A percentile compares a stretch with the other conserved stretches of the same genome.
Conservation (phyloP, 2,797 vertebrate species). For the Crypturellus tataupa region DNA sequence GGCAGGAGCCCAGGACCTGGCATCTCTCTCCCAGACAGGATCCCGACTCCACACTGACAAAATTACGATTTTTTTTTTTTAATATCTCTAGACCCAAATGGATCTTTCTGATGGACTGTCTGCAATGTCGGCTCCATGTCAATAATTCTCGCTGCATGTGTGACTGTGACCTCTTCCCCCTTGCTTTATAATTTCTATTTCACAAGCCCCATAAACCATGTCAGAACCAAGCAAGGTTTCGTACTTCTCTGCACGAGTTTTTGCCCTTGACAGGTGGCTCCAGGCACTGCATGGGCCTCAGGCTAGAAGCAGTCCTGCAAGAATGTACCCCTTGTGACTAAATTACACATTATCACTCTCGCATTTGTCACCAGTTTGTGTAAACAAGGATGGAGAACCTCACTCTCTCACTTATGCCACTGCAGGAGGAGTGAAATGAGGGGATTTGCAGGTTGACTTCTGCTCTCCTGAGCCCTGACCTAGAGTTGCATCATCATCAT, state of each 20-base stretch:
- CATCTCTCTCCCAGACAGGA: neutral
- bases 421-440: neutral
- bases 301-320: conserved; percentile 43
- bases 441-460: neutral
- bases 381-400: neutral
- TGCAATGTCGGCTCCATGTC: neutral
- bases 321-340: neutral
- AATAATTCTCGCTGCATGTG: conserved; percentile 53
- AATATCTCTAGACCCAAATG: conserved; percentile 37
- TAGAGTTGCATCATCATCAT: neutral
- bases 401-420: neutral
- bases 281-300: conserved; percentile 11
- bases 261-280: neutral
- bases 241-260: neutral
- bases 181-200: conserved; percentile 63
- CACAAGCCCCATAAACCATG: conserved; percentile 48
- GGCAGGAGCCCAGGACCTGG: neutral
- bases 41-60: conserved; percentile 11
- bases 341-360: conserved; percentile 17
- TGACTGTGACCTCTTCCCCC: conserved; percentile 63
- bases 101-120: conserved; percentile 61
- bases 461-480: neutral
- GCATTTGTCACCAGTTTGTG: neutral
- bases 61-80: conserved; percentile 70
- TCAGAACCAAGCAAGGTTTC: conserved; percentile 2